Conservation (phyloP, 2,888 invertebrate species). For the Oscheius sp. region DNA sequence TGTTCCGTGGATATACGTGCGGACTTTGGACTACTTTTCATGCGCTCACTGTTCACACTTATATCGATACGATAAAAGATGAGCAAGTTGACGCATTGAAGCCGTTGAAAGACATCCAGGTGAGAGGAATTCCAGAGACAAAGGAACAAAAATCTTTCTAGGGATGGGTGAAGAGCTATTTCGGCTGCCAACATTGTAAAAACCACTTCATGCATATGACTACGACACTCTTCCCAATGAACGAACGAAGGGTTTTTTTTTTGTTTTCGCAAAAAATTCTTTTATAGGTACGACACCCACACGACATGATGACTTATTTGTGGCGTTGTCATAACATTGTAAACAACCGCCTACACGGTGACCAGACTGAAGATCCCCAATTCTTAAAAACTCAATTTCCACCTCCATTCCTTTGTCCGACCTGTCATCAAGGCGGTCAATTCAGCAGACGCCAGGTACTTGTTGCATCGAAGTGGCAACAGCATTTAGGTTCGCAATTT, state of each 20-base stretch:
- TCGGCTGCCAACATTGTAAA: slow-evolving; percentile 90
- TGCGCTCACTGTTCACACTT: slow-evolving; percentile 84
- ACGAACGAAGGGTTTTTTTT: slow-evolving; percentile 57
- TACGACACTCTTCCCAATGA: slow-evolving; percentile 71
- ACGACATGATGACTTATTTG: slow-evolving; percentile 69
- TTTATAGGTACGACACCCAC: slow-evolving; percentile 60
- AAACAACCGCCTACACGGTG: slow-evolving; percentile 85
- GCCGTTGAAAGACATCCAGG: slow-evolving; percentile 65
- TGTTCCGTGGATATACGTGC: slow-evolving; percentile 78
- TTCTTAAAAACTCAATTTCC: slow-evolving; percentile 92
- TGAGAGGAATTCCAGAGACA: not conserved
- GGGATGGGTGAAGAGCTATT: slow-evolving; percentile 74
- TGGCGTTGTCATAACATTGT: slow-evolving; percentile 93
- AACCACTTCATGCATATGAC: slow-evolving; percentile 90
- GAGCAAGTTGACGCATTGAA: slow-evolving; percentile 60
- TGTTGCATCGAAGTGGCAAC: not conserved
- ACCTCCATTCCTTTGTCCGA: slow-evolving; percentile 71
- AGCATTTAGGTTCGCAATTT: slow-evolving; percentile 65
- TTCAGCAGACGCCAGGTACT: slow-evolving; percentile 67
- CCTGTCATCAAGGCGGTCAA: slow-evolving; percentile 68
- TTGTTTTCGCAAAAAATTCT: too few species aligned
- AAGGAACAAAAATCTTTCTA: slow-evolving; percentile 14
- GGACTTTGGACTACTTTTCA: slow-evolving; percentile 96
- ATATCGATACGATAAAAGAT: slow-evolving; percentile 70
- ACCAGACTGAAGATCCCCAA: slow-evolving; percentile 86